Conservation (phyloP, 30 jellyfish, hydroid and myxozoan species). For the Turritopsis dohrnii region DNA sequence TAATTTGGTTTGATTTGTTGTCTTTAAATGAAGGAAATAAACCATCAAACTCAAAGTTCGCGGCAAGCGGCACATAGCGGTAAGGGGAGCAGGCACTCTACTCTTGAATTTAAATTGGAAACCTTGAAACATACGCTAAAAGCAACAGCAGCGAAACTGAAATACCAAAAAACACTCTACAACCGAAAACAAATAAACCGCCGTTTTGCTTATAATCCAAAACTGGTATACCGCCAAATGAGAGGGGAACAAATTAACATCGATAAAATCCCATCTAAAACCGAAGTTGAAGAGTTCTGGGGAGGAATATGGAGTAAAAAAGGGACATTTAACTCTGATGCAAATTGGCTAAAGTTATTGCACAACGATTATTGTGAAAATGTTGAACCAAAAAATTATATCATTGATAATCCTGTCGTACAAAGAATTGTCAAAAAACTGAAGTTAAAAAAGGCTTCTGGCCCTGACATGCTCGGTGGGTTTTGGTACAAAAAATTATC, state of each 20-base stretch:
- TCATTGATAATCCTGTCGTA: not conserved
- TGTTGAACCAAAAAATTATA: not conserved
- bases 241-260: not conserved
- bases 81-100: too few relatives aligned
- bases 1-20: too few relatives aligned
- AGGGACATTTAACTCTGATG: not conserved
- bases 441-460: not conserved
- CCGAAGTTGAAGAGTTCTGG: not conserved
- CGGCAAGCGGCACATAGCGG: too few relatives aligned
- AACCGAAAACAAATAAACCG: not conserved
- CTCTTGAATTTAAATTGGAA: not conserved
- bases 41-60: too few relatives aligned
- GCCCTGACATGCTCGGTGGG: not conserved
- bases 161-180: not conserved
- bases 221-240: not conserved
- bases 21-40: too few relatives aligned
- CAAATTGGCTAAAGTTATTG: not conserved
- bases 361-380: not conserved
- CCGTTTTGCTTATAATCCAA: not conserved
- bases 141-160: not conserved
- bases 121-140: not conserved
- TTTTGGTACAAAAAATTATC: not conserved
- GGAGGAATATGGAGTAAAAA: not conserved
- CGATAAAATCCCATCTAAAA: not conserved
- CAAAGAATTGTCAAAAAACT: not conserved